Conservation (phyloP, 2,113 vertebrate species). For the Hemibagrus wyckioides region DNA sequence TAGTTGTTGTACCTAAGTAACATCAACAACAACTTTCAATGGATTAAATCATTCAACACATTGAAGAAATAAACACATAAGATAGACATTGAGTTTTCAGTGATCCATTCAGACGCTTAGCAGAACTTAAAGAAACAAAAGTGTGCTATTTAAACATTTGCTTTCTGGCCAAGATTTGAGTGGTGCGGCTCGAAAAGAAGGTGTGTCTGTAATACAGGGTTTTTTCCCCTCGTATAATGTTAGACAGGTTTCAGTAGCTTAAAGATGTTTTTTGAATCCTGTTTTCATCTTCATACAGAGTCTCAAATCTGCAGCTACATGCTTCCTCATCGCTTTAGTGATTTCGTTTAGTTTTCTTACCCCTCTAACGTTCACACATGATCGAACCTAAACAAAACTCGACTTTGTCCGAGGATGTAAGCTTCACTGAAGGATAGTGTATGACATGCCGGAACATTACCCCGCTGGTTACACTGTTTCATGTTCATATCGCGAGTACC, state of each 20-base stretch:
- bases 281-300: neutral
- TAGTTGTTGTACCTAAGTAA: constrained; percentile 91
- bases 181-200: no score
- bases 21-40: neutral
- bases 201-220: no score
- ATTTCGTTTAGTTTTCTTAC: neutral
- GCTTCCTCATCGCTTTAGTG: neutral
- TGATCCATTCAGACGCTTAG: neutral
- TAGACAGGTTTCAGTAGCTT: no score
- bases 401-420: neutral
- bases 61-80: neutral
- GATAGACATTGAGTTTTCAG: no score
- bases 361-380: neutral
- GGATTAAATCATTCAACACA: neutral
- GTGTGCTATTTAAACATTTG: neutral
- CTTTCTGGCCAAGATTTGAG: neutral
- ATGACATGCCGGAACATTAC: neutral
- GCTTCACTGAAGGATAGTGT: neutral
- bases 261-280: neutral
- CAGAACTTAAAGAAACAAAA: neutral
- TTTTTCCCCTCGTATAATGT: no score
- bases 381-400: neutral
- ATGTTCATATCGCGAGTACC: no score
- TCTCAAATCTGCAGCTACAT: neutral
- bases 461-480: no score